A percentile compares a stretch with the other conserved stretches of the same genome.
phyloP scores from a whole-genome alignment of 2,797 vertebrate genomes.

The Rhynchonycteris naso region DNA sequence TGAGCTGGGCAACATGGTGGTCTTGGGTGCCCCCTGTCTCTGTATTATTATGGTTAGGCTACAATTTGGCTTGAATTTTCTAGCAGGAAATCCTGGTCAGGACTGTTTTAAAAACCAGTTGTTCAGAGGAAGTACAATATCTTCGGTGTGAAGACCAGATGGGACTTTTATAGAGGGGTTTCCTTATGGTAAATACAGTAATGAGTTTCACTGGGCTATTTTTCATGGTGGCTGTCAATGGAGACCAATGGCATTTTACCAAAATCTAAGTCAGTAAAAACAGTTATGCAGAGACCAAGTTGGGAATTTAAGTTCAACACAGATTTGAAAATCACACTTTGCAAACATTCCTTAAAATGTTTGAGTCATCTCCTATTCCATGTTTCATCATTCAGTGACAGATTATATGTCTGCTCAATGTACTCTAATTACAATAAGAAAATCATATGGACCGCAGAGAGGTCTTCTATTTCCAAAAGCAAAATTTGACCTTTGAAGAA shows the following conservation, averaged over 20 bases:
- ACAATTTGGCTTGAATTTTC: background rate
- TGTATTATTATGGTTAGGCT: background rate
- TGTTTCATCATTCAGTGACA: constrained; percentile 33
- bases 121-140: constrained; percentile 12
- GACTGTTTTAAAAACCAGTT: background rate
- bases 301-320: constrained; percentile 66
- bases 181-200: background rate
- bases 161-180: background rate
- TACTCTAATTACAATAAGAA: constrained; percentile 48
- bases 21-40: background rate
- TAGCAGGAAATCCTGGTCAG: background rate
- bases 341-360: constrained; percentile 74
- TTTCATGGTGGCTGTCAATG: background rate
- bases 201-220: background rate
- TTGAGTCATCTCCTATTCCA: constrained; percentile 67
- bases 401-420: constrained; percentile 41
- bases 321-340: constrained; percentile 76
- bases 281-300: constrained; percentile 60
- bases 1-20: too few relatives aligned
- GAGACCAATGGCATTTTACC: constrained; percentile 18
- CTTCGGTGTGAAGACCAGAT: constrained; percentile 31
- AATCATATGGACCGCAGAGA: background rate
- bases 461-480: constrained; percentile 37
- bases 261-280: constrained; percentile 61
- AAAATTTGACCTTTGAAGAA: background rate